Evolutionary conservation across 2,888 invertebrate species (phyloP).

Genomic region (Abrostola tripartita): DNA sequence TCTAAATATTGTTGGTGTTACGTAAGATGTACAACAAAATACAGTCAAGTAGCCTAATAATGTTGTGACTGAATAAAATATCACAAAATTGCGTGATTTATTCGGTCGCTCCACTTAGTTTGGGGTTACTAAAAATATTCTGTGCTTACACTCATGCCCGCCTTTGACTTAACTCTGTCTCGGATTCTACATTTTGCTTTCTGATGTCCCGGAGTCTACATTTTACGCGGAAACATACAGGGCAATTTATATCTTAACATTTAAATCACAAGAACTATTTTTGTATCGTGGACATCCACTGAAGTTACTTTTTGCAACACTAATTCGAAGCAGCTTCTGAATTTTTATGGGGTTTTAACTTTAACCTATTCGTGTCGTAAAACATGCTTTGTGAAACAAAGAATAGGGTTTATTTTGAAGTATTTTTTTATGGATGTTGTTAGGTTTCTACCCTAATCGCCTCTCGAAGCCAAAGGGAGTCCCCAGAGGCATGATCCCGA

Average conservation of each 20-base stretch:
- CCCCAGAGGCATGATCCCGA: slow-evolving; percentile 85
- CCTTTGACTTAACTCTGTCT: slow-evolving; percentile 77
- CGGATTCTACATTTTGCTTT: slow-evolving; percentile 79
- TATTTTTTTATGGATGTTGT: slow-evolving; percentile 59
- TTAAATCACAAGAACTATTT: slow-evolving; percentile 56
- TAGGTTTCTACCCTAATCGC: slow-evolving; percentile 72
- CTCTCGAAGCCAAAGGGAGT: slow-evolving; percentile 78
- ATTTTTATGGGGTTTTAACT: slow-evolving; percentile 76
- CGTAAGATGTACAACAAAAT: slow-evolving; percentile 12
- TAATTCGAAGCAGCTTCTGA: slow-evolving; percentile 77
- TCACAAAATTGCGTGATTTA: slow-evolving; percentile 64
- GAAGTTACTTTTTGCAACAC: slow-evolving; percentile 80
- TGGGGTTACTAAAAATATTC: slow-evolving; percentile 75
- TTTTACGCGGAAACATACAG: slow-evolving; percentile 59
- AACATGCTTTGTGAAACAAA: slow-evolving; percentile 53
- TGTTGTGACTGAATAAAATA: slow-evolving; percentile 36
- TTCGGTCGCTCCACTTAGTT: slow-evolving; percentile 65
- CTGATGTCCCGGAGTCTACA: slow-evolving; percentile 64
- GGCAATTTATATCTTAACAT: slow-evolving; percentile 65
- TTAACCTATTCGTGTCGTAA: slow-evolving; percentile 39
- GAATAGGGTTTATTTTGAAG: slow-evolving; percentile 62
- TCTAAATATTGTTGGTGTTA: slow-evolving; percentile 16
- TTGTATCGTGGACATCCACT: slow-evolving; percentile 56
- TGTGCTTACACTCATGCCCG: slow-evolving; percentile 72
- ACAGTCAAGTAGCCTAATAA: slow-evolving; percentile 11